phyloP scores from a whole-genome alignment of 2,113 vertebrate genomes.

The Pseudopodoces humilis region DNA sequence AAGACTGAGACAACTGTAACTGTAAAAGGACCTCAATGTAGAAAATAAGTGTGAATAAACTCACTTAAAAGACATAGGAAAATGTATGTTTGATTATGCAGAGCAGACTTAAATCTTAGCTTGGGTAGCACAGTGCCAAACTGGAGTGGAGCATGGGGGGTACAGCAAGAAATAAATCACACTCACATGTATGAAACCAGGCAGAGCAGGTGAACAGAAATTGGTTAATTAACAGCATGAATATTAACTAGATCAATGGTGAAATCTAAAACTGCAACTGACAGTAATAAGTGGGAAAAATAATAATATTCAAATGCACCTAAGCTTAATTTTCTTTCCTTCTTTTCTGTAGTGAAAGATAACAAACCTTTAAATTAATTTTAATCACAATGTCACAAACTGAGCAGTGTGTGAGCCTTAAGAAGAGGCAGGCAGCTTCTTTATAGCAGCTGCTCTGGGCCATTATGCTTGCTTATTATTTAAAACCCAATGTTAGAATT shows the following conservation, averaged over 20 bases:
- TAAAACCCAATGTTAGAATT: not conserved
- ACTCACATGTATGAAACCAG: not conserved
- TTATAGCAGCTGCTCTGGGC: not conserved
- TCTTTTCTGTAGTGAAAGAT: not conserved
- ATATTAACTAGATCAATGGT: not conserved
- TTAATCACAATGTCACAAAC: not conserved
- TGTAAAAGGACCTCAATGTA: not conserved
- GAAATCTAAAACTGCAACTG: constrained; percentile 38
- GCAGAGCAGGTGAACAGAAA: not conserved
- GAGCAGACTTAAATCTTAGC: not conserved
- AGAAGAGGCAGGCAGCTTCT: not conserved
- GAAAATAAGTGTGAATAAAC: not conserved
- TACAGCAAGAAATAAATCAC: not conserved
- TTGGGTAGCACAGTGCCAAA: not conserved
- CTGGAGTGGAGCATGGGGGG: not conserved
- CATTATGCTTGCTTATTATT: not conserved
- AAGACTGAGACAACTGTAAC: not conserved
- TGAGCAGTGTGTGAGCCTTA: not conserved
- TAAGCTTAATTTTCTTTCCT: not conserved
- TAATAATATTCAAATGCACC: not conserved
- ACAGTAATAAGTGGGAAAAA: constrained; percentile 28
- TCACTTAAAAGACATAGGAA: not conserved
- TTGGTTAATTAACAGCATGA: not conserved
- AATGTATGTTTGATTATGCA: not conserved
- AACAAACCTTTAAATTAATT: constrained; percentile 38